phyloP scores from a whole-genome alignment of 2,888 invertebrate genomes.

The Adela reaumurella region DNA sequence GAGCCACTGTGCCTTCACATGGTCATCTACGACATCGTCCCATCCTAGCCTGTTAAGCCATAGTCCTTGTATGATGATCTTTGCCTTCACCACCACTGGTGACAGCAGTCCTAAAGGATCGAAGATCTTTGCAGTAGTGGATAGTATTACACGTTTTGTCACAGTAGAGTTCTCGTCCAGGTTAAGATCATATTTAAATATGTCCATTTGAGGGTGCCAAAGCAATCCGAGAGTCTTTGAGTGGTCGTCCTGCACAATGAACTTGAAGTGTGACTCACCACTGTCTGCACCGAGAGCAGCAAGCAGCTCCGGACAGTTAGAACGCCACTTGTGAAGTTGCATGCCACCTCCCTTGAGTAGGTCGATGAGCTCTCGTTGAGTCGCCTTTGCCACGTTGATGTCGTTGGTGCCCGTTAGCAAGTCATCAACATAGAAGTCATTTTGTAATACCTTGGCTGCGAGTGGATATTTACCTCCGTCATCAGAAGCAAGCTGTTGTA shows the following conservation, averaged over 20 bases:
- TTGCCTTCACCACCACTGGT: neutral
- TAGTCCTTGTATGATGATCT: neutral
- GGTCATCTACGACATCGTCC: neutral
- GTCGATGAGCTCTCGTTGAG: neutral
- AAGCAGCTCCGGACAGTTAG: neutral
- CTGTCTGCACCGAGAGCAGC: neutral
- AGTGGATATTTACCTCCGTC: neutral
- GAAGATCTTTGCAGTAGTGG: neutral
- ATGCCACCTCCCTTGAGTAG: neutral
- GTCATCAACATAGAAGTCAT: conserved; percentile 2
- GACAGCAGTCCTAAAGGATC: neutral
- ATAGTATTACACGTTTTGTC: neutral
- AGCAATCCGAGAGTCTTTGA: neutral
- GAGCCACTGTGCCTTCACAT: neutral
- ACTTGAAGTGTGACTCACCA: neutral
- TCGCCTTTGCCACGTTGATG: neutral
- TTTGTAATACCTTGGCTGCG: neutral
- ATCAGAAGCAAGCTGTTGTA: neutral
- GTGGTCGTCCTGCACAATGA: neutral
- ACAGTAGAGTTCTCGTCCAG: neutral
- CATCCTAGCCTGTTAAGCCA: neutral
- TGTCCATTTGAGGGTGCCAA: neutral
- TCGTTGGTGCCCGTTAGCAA: neutral
- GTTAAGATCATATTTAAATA: neutral
- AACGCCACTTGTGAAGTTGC: neutral